Percentiles rank a stretch among this genome's conserved stretches.
Conservation (phyloP, 2,888 invertebrate species). For the Epinotia demarniana region DNA sequence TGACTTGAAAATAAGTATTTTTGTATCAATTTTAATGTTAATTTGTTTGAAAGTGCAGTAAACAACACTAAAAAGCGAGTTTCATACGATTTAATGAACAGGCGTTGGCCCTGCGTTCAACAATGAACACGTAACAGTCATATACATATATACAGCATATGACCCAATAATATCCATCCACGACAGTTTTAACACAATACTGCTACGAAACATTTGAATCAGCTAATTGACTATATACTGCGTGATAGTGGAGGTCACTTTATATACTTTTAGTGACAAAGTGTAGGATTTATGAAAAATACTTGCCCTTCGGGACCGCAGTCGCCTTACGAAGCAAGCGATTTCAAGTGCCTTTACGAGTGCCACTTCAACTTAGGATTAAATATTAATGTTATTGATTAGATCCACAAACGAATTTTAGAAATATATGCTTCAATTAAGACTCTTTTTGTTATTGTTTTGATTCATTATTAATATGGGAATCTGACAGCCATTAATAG, state of each 20-base stretch:
- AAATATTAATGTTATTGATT: not conserved
- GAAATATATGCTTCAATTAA: not conserved
- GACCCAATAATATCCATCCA: slow-evolving; percentile 16
- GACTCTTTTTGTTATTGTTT: slow-evolving; percentile 20
- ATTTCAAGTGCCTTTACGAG: not conserved
- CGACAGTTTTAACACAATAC: not conserved
- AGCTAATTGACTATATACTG: not conserved
- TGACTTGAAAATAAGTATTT: not conserved
- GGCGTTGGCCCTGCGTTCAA: slow-evolving; percentile 1
- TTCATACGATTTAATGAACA: not conserved
- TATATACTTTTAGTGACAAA: slow-evolving; percentile 1
- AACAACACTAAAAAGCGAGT: not conserved
- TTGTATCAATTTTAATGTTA: not conserved
- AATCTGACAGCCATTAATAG: slow-evolving; percentile 28
- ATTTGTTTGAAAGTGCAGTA: not conserved
- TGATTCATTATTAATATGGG: slow-evolving; percentile 23
- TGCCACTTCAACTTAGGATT: slow-evolving; percentile 3
- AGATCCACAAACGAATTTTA: not conserved
- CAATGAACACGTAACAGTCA: slow-evolving; percentile 21
- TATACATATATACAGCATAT: slow-evolving; percentile 30
- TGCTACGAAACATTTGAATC: not conserved
- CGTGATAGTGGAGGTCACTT: not conserved
- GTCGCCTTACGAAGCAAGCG: not conserved
- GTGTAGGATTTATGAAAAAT: not conserved
- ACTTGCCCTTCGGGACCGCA: not conserved